Conservation (phyloP, 2,888 invertebrate genomes). For the Campaea margaritaria region DNA sequence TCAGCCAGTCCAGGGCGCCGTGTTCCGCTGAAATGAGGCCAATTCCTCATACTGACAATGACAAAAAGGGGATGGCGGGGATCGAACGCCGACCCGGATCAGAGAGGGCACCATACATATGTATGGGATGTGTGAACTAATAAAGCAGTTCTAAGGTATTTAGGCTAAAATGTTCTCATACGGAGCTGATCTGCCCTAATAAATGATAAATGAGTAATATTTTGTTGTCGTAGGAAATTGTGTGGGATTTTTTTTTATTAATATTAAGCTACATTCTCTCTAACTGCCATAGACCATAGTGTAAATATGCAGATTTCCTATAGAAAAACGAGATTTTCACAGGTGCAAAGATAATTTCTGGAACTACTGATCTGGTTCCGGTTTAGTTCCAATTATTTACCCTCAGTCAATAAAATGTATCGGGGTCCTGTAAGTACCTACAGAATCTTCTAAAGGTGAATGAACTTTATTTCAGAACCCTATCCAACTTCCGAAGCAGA, state of each 20-base stretch:
- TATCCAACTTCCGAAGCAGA: not conserved
- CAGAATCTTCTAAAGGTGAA: not conserved
- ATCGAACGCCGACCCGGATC: conserved; percentile 33
- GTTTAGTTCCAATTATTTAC: too few species aligned
- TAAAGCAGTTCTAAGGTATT: conserved; percentile 2
- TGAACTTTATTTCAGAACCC: not conserved
- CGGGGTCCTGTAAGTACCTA: too few species aligned
- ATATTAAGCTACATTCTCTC: too few species aligned
- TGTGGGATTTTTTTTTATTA: too few species aligned
- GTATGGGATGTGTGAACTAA: conserved; percentile 18
- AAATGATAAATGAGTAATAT: too few species aligned
- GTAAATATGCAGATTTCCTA: too few species aligned
- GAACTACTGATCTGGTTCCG: too few species aligned
- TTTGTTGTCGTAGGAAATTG: too few species aligned
- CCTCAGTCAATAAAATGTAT: too few species aligned
- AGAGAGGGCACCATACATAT: conserved; percentile 24
- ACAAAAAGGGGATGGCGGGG: conserved; percentile 53
- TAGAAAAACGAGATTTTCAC: too few species aligned
- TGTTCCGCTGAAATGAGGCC: conserved; percentile 54
- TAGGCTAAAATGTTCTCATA: not conserved
- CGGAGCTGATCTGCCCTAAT: not conserved
- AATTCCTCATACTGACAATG: conserved; percentile 74
- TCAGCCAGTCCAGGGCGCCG: conserved; percentile 39
- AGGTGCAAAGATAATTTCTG: too few species aligned
- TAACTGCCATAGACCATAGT: too few species aligned